These are phyloP conservation scores for Drosophila burlai DNA, from an alignment of 1,140 invertebrate genomes.

Conservation along the genomic window DNA sequence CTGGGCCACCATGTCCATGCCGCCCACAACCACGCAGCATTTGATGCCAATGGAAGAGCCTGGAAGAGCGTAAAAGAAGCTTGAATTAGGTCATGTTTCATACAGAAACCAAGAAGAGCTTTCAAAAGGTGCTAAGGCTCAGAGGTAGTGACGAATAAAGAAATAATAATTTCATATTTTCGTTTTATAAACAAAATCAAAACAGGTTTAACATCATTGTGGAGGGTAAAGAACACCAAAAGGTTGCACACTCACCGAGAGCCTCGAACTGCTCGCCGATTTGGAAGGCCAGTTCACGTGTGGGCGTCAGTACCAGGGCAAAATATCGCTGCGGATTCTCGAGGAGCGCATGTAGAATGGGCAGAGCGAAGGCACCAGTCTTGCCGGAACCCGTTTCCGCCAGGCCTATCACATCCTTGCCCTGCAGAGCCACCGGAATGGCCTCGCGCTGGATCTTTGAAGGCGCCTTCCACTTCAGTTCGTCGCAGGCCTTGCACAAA, in stretches of 20 bases:
- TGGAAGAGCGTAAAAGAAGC: slow-evolving; percentile 65
- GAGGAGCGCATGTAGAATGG: slow-evolving; percentile 96
- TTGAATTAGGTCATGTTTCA: neutral
- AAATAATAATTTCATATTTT: slow-evolving; percentile 79
- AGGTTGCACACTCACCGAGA: slow-evolving; percentile 87
- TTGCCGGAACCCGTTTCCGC: slow-evolving; percentile 99
- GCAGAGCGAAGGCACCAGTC: slow-evolving; percentile 98
- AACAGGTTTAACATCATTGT: slow-evolving; percentile 77
- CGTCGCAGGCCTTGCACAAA: slow-evolving; percentile 95
- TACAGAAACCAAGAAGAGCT: neutral
- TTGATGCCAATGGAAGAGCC: slow-evolving; percentile 98
- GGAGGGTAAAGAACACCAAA: neutral
- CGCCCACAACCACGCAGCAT: slow-evolving; percentile 98
- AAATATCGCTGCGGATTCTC: slow-evolving; percentile 97
- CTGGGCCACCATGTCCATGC: slow-evolving; percentile 99
- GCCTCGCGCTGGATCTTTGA: slow-evolving; percentile 98
- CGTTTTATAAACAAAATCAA: slow-evolving; percentile 74
- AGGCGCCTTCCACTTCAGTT: slow-evolving; percentile 97
- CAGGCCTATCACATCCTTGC: slow-evolving; percentile 98
- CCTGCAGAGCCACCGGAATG: slow-evolving; percentile 95
- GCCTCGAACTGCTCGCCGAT: slow-evolving; percentile 98
- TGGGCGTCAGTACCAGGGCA: slow-evolving; percentile 97
- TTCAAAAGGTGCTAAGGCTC: slow-evolving; percentile 34
- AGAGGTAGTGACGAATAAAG: slow-evolving; percentile 85
- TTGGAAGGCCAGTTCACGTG: slow-evolving; percentile 98